Conservation (phyloP, 2,797 vertebrate genomes). For the Notamacropus eugenii region DNA sequence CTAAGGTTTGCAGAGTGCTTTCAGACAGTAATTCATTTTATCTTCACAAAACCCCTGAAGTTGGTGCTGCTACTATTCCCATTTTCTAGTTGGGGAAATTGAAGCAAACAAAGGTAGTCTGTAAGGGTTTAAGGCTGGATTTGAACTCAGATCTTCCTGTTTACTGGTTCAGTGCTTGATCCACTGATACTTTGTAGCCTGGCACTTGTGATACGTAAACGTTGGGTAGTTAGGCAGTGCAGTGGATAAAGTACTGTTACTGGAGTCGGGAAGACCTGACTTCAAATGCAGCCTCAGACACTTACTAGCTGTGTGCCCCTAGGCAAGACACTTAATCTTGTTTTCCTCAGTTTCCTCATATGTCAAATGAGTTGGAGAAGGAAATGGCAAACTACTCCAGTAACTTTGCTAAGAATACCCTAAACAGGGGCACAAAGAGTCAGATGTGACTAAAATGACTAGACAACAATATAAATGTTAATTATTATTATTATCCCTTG, state of each 20-base stretch:
- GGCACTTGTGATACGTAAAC: not conserved
- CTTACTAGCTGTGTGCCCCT: not conserved
- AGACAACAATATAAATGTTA: not conserved
- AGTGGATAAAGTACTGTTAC: not conserved
- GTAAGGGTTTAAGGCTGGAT: not conserved
- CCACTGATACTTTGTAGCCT: not conserved
- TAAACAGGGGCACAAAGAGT: not conserved
- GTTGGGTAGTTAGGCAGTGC: not conserved
- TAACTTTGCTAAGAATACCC: not conserved
- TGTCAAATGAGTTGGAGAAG: not conserved
- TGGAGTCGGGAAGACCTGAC: not conserved
- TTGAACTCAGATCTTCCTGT: not conserved
- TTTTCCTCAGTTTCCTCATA: not conserved
- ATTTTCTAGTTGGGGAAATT: not conserved
- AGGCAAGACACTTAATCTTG: not conserved
- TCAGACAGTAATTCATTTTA: not conserved
- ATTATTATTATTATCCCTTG: not conserved
- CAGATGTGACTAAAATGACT: not conserved
- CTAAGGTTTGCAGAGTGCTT: not conserved
- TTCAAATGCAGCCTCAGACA: not conserved
- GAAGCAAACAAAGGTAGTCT: not conserved
- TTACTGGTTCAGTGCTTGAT: not conserved
- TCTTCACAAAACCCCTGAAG: not conserved
- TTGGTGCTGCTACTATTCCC: not conserved
- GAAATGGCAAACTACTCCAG: not conserved